A percentile compares a stretch with the other conserved stretches of the same genome.
Conservation (phyloP, 2,797 vertebrate species). For the Sorex maritimensis region DNA sequence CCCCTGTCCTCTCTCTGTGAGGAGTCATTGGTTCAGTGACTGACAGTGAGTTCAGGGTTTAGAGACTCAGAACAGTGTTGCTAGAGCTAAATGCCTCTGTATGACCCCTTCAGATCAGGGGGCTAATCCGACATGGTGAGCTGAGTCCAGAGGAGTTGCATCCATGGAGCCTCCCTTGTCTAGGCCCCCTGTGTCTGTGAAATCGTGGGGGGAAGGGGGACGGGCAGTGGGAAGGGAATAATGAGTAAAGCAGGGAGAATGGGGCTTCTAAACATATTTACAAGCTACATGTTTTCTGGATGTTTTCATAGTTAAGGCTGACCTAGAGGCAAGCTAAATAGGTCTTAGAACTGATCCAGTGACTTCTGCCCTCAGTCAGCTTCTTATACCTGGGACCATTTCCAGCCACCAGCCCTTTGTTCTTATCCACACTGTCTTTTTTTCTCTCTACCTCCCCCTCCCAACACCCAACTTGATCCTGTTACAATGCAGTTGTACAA, state of each 20-base stretch:
- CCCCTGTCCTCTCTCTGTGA: background rate
- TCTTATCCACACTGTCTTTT: background rate
- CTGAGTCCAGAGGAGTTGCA: background rate
- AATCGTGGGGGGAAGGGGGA: background rate
- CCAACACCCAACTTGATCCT: background rate
- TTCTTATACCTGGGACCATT: background rate
- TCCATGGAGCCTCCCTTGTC: too few relatives aligned
- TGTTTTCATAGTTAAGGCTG: conserved; percentile 75
- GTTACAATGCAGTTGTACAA: background rate
- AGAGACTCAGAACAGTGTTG: background rate
- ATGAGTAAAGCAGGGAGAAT: conserved; percentile 58
- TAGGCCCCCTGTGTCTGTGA: background rate
- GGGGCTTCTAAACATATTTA: conserved; percentile 50
- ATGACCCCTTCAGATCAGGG: background rate
- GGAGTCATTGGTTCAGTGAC: background rate
- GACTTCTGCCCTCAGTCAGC: background rate
- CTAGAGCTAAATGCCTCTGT: background rate
- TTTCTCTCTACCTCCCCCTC: background rate
- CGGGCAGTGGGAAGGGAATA: background rate
- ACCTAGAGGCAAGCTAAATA: conserved; percentile 16
- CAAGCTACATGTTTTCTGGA: conserved; percentile 76
- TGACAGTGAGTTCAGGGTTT: background rate
- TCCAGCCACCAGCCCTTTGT: background rate
- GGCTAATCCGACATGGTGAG: fast-evolving
- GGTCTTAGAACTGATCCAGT: conserved; percentile 1